Percentiles rank a stretch among this genome's conserved stretches.
These are phyloP conservation scores for Oryzias melastigma DNA, from an alignment of 2,113 vertebrate species.

Conservation along the genomic window DNA sequence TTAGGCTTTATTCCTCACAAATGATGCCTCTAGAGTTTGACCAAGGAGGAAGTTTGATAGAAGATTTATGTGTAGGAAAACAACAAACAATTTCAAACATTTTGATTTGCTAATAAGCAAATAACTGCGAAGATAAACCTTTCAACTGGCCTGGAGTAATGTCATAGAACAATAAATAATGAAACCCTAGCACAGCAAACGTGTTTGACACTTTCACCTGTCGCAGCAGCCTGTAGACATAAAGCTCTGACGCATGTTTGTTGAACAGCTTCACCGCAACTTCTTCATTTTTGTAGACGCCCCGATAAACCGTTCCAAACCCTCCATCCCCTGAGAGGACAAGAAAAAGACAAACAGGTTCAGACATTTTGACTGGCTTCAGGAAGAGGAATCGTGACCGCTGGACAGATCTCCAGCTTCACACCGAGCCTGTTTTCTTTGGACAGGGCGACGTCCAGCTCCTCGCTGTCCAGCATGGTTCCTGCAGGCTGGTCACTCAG, in stretches of 20 bases:
- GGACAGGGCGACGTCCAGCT: slow-evolving; percentile 85
- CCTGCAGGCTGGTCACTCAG: slow-evolving; percentile 89
- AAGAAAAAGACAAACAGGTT: not conserved
- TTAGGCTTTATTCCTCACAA: no score
- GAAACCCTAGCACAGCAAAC: no score
- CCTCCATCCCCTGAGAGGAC: slow-evolving; percentile 87
- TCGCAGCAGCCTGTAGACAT: slow-evolving; percentile 87
- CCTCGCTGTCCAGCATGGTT: slow-evolving; percentile 84
- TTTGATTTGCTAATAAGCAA: no score
- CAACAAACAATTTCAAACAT: no score
- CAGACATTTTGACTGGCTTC: not conserved
- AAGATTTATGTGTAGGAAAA: no score
- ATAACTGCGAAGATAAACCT: no score
- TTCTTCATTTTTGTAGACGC: slow-evolving; percentile 88
- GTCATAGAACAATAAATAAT: no score
- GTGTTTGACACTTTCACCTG: slow-evolving; percentile 79
- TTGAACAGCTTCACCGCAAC: slow-evolving; percentile 98
- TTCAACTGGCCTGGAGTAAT: no score
- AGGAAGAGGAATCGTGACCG: not conserved
- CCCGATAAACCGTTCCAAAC: slow-evolving; percentile 95
- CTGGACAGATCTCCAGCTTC: not conserved
- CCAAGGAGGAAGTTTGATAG: no score
- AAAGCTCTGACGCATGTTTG: slow-evolving; percentile 86
- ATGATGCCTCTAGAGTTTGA: no score
- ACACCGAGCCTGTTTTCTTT: slow-evolving; percentile 87